phyloP scores from a whole-genome alignment of 2,797 vertebrate species.

The Morelia viridis region DNA sequence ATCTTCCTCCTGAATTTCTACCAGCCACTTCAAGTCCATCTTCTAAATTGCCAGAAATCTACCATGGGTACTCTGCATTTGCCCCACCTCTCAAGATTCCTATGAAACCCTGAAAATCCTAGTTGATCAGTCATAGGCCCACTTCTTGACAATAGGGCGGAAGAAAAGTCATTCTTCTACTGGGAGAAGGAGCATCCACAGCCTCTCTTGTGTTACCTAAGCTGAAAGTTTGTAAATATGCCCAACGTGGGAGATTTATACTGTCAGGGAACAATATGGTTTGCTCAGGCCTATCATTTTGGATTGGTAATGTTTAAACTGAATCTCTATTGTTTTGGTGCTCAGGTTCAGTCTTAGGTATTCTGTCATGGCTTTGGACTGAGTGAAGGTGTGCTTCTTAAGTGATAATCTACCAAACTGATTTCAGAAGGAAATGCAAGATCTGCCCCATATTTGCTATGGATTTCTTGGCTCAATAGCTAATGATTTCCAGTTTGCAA shows the following conservation, averaged over 20 bases:
- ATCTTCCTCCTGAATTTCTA: no score
- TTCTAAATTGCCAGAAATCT: neutral
- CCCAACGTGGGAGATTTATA: neutral
- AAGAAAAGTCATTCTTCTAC: neutral
- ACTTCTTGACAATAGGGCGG: neutral
- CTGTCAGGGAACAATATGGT: neutral
- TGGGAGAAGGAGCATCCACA: neutral
- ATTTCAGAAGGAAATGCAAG: neutral
- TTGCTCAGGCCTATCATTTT: neutral
- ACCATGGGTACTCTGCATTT: neutral
- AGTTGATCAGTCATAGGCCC: neutral
- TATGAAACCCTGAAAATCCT: neutral
- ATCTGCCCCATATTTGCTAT: no score
- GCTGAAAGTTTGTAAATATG: neutral
- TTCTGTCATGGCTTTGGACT: neutral
- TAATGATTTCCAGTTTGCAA: neutral
- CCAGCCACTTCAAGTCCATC: neutral
- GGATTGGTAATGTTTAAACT: neutral
- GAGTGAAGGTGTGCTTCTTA: neutral
- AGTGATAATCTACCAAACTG: neutral
- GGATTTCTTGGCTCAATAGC: neutral
- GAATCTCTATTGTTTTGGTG: neutral
- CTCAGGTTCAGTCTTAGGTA: neutral
- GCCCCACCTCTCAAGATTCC: neutral
- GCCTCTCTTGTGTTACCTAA: neutral